phyloP scores from a whole-genome alignment of 1,140 invertebrate species.

The Diabrotica undecimpunctata region DNA sequence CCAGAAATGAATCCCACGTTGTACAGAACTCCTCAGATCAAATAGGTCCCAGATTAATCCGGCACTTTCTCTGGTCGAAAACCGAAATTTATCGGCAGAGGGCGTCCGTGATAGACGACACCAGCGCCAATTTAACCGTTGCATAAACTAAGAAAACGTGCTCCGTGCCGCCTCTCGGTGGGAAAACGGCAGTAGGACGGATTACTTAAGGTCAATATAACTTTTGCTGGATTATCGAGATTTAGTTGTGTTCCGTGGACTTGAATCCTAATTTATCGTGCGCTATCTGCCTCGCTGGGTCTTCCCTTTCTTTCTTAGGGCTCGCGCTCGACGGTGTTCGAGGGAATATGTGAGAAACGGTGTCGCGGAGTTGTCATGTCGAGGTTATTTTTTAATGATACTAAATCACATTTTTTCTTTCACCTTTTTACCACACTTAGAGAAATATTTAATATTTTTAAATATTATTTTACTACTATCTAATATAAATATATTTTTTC shows the following conservation, averaged over 20 bases:
- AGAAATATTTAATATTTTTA: no score
- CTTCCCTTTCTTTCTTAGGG: background rate
- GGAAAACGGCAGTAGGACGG: slow-evolving; percentile 21
- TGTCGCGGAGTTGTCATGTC: background rate
- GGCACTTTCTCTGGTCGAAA: background rate
- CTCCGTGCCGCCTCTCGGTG: slow-evolving; percentile 7
- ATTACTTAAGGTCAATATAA: slow-evolving; percentile 39
- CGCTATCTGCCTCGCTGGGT: slow-evolving; percentile 24
- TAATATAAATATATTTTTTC: no score
- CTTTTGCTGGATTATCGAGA: slow-evolving; percentile 37
- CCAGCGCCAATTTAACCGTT: slow-evolving; percentile 22
- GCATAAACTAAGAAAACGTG: slow-evolving; percentile 31
- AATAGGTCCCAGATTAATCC: slow-evolving; percentile 12
- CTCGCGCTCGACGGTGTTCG: background rate
- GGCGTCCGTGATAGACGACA: slow-evolving; percentile 17
- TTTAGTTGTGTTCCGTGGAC: slow-evolving; percentile 32
- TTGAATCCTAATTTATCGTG: slow-evolving; percentile 36
- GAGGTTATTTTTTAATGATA: background rate
- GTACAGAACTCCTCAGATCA: background rate
- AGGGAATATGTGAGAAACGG: background rate
- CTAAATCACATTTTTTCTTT: no score
- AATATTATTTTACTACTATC: no score
- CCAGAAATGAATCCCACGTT: no score
- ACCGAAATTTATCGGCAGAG: background rate
- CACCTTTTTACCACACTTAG: no score